These are phyloP conservation scores for Epinotia nisella DNA, from an alignment of 2,888 invertebrate species.

Conservation along the genomic window DNA sequence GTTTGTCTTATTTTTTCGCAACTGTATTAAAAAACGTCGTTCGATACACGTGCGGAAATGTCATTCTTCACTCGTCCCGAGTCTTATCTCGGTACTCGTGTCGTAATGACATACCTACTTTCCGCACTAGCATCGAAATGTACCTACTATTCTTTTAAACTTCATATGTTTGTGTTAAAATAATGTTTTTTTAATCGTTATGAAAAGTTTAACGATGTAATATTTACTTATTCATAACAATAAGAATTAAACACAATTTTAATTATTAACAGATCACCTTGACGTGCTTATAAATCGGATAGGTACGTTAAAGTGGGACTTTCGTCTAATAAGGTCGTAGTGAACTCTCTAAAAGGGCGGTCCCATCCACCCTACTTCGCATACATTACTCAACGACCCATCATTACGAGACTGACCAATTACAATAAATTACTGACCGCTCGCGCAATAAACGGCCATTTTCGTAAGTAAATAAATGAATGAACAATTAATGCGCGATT, in stretches of 20 bases:
- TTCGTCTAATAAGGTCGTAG: not conserved
- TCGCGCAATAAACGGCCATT: conserved; percentile 73
- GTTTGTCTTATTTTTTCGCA: too few species aligned
- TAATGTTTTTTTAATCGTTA: too few species aligned
- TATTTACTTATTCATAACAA: too few species aligned
- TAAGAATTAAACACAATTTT: not conserved
- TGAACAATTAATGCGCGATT: conserved; percentile 74
- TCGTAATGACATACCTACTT: too few species aligned
- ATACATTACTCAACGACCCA: conserved; percentile 55
- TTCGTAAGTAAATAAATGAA: conserved; percentile 78
- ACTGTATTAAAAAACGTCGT: too few species aligned
- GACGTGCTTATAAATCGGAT: not conserved
- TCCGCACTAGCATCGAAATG: too few species aligned
- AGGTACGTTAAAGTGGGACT: not conserved
- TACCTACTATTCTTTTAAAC: too few species aligned
- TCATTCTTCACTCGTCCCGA: too few species aligned
- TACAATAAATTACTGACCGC: conserved; percentile 75
- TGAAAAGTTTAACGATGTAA: too few species aligned
- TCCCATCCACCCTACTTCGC: conserved; percentile 53
- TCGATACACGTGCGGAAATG: too few species aligned
- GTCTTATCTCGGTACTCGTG: too few species aligned
- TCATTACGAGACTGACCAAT: conserved; percentile 75
- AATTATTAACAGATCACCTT: not conserved
- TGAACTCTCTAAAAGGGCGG: conserved; percentile 45
- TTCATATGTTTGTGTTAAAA: too few species aligned